phyloP scores from a whole-genome alignment of 2,113 vertebrate species.

The Eulemur macaco region DNA sequence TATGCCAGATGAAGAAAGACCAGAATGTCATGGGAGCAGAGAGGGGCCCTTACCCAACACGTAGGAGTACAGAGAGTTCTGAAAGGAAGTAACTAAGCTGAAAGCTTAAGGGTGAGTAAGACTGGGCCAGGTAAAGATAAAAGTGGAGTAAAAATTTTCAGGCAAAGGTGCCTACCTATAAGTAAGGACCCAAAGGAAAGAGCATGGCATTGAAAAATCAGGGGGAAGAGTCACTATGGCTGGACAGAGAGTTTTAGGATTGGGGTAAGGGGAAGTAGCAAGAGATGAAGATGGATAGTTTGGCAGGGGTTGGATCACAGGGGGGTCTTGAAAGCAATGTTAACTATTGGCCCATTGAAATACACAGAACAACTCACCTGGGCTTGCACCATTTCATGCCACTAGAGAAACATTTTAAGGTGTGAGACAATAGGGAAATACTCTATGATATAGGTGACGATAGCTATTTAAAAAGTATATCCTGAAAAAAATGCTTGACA shows the following conservation, averaged over 20 bases:
- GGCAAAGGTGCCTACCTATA: neutral
- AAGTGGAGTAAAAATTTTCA: neutral
- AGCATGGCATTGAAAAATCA: neutral
- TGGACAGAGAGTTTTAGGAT: neutral
- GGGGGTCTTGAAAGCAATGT: neutral
- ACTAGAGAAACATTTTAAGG: neutral
- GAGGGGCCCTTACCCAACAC: neutral
- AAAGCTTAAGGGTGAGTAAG: neutral
- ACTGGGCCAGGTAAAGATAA: neutral
- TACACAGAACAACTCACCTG: neutral
- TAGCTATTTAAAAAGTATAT: neutral
- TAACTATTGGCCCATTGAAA: neutral
- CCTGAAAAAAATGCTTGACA: neutral
- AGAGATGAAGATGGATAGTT: neutral
- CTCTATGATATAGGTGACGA: neutral
- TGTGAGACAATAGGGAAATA: neutral
- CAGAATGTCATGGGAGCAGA: neutral
- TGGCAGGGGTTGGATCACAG: neutral
- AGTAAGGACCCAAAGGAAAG: neutral
- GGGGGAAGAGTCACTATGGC: neutral
- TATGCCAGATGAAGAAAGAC: neutral
- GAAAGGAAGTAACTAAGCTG: neutral
- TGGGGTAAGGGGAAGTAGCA: neutral
- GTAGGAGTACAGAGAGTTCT: neutral
- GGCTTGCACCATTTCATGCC: neutral